Conservation (phyloP, 2,113 vertebrate species). For the Mus musculus region DNA sequence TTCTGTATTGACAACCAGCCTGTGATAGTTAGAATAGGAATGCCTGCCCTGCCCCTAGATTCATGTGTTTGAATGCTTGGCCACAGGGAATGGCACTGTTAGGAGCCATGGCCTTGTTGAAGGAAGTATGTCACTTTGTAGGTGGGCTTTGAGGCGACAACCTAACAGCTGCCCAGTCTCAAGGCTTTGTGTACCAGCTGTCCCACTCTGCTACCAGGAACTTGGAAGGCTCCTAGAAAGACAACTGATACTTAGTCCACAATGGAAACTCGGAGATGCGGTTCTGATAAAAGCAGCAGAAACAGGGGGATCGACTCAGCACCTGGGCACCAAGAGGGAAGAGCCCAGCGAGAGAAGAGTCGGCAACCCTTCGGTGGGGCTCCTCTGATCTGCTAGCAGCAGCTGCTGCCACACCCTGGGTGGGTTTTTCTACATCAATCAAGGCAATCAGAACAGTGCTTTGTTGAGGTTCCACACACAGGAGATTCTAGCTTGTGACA, state of each 20-base stretch:
- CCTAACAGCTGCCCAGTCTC: background rate
- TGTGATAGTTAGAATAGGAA: background rate
- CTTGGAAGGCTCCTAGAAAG: no score
- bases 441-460: background rate
- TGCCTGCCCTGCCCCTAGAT: no score
- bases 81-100: no score
- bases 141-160: background rate
- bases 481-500: background rate
- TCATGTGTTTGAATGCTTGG: no score
- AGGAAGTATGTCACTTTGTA: no score
- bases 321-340: background rate
- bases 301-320: background rate
- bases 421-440: no score
- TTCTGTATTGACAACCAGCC: background rate
- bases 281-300: background rate
- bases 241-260: background rate
- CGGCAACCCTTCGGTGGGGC: accelerated
- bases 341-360: background rate
- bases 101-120: no score
- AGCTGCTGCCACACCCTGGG: background rate
- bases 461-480: background rate
- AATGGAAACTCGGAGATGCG: background rate
- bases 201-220: no score
- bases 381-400: background rate
- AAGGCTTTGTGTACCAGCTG: background rate